Conservation (phyloP, 2,888 invertebrate genomes). For the Phrixothrix hirtus region DNA sequence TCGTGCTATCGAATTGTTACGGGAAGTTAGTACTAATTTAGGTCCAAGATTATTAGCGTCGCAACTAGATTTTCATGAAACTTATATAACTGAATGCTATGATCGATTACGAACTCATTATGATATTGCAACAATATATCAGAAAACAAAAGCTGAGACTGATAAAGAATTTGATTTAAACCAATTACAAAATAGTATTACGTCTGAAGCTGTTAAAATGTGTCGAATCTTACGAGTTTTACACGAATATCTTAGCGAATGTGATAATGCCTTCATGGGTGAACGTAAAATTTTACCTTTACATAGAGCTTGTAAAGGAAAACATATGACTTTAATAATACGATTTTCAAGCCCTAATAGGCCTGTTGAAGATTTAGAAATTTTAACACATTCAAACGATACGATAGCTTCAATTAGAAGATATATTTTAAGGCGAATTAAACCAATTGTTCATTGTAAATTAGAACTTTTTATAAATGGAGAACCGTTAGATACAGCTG, state of each 20-base stretch:
- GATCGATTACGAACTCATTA: slow-evolving; percentile 85
- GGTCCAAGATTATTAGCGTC: slow-evolving; percentile 82
- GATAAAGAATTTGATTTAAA: slow-evolving; percentile 57
- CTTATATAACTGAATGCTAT: slow-evolving; percentile 89
- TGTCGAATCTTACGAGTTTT: slow-evolving; percentile 92
- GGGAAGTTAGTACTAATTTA: slow-evolving; percentile 92
- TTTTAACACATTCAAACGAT: slow-evolving; percentile 93
- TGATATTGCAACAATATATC: slow-evolving; percentile 74
- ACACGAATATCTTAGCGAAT: slow-evolving; percentile 93
- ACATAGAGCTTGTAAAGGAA: slow-evolving; percentile 86
- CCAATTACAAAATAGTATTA: slow-evolving; percentile 58
- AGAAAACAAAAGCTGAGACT: slow-evolving; percentile 58
- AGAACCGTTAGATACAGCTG: slow-evolving; percentile 82
- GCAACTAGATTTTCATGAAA: slow-evolving; percentile 84
- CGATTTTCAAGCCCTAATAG: slow-evolving; percentile 80
- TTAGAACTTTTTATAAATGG: slow-evolving; percentile 89
- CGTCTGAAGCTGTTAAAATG: slow-evolving; percentile 80
- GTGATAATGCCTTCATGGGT: slow-evolving; percentile 84
- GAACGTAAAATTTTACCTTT: slow-evolving; percentile 89
- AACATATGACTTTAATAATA: slow-evolving; percentile 84
- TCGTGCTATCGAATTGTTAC: slow-evolving; percentile 87
- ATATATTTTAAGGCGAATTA: slow-evolving; percentile 70
- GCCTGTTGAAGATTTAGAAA: slow-evolving; percentile 87
- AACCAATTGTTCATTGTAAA: slow-evolving; percentile 75
- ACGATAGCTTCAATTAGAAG: slow-evolving; percentile 85